Percentiles rank a stretch among this genome's conserved stretches.
These are phyloP conservation scores for Anagrus nilaparvatae DNA, from an alignment of 1,140 invertebrate genomes.

Conservation along the genomic window DNA sequence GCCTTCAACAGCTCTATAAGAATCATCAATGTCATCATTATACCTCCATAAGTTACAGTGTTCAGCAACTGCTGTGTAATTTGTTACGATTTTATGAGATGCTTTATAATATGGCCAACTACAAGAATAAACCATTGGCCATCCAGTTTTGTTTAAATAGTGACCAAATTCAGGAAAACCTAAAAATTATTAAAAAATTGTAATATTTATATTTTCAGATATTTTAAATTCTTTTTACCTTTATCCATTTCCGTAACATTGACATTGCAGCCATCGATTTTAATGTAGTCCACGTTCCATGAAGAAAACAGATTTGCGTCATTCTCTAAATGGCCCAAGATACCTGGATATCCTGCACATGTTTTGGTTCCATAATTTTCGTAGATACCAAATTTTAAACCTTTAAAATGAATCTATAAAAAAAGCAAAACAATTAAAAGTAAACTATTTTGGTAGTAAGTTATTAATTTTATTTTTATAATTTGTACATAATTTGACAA, in stretches of 20 bases:
- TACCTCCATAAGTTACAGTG: constrained; percentile 95
- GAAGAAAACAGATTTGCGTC: constrained; percentile 90
- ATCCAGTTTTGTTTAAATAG: constrained; percentile 77
- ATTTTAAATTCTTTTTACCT: constrained; percentile 37
- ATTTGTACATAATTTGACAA: constrained; percentile 86
- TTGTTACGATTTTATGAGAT: constrained; percentile 73
- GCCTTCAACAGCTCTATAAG: constrained; percentile 80
- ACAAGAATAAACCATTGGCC: constrained; percentile 93
- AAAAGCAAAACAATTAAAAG: background rate
- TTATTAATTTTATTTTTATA: constrained; percentile 26
- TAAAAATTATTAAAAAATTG: constrained; percentile 28
- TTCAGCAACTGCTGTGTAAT: constrained; percentile 76
- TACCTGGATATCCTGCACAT: constrained; percentile 91
- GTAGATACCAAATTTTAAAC: constrained; percentile 94
- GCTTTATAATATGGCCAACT: constrained; percentile 96
- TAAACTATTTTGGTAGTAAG: background rate
- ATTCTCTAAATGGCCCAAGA: constrained; percentile 70
- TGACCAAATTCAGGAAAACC: constrained; percentile 85
- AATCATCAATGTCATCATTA: constrained; percentile 91
- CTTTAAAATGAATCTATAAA: constrained; percentile 80
- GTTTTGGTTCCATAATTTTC: constrained; percentile 94
- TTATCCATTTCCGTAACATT: constrained; percentile 71
- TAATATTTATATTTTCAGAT: background rate
- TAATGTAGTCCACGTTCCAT: constrained; percentile 95
- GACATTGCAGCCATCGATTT: constrained; percentile 91